Evolutionary conservation across 2,888 invertebrate species (phyloP).

Genomic region (Diarsia rubi): DNA sequence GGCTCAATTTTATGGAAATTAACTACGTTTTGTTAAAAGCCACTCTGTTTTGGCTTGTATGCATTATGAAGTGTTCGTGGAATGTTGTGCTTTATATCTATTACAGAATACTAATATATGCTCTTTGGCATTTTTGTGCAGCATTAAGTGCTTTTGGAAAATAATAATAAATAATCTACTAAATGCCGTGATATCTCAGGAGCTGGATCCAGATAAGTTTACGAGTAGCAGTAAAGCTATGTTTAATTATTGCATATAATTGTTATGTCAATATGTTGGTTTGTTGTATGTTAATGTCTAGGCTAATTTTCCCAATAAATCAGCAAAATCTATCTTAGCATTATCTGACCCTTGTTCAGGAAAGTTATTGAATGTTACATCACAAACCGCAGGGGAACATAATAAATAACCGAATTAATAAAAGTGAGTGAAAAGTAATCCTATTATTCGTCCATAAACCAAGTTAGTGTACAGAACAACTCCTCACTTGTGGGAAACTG

Average conservation of each 20-base stretch:
- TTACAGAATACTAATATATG: conserved; percentile 5
- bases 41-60: conserved; percentile 19
- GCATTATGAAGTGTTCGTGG: conserved; percentile 19
- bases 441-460: conserved; percentile 62
- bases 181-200: too few relatives aligned
- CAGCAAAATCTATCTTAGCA: background rate
- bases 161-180: too few relatives aligned
- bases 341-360: background rate
- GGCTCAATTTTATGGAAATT: conserved; percentile 56
- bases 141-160: background rate
- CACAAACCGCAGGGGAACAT: conserved; percentile 32
- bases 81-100: conserved; percentile 18
- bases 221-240: too few relatives aligned
- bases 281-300: background rate
- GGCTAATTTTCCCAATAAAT: background rate
- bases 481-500: conserved; percentile 55
- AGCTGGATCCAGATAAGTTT: too few relatives aligned
- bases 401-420: conserved; percentile 53
- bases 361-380: conserved; percentile 49
- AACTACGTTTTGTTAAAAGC: conserved; percentile 39
- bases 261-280: too few relatives aligned
- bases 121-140: background rate
- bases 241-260: too few relatives aligned
- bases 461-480: conserved; percentile 58
- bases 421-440: conserved; percentile 59